Evolutionary conservation across 2,888 invertebrate genomes (phyloP).

Genomic region (Pyrocoelia pectoralis): DNA sequence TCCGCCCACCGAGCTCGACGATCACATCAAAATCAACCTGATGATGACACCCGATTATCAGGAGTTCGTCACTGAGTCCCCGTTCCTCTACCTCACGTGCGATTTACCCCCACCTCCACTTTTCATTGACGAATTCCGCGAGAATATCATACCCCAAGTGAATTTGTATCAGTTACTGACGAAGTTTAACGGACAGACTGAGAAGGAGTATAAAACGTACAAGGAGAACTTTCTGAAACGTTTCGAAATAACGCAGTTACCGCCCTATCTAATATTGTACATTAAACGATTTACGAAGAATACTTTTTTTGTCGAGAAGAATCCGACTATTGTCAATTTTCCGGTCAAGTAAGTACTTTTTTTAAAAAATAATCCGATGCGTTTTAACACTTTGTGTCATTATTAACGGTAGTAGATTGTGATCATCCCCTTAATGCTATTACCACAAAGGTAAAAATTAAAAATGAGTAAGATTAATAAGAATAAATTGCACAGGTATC

Average conservation of each 20-base stretch:
- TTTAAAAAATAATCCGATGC: too few species aligned
- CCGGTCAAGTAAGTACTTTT: constrained; percentile 89
- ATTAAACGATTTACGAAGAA: constrained; percentile 99
- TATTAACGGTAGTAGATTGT: too few species aligned
- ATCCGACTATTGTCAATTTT: constrained; percentile 99
- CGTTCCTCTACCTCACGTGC: constrained; percentile 96
- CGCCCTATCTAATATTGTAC: constrained; percentile 94
- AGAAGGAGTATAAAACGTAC: constrained; percentile 99
- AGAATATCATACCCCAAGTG: constrained; percentile 99
- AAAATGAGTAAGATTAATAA: too few species aligned
- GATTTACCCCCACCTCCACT: constrained; percentile 97
- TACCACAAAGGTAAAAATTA: too few species aligned
- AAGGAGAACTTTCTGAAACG: constrained; percentile 98
- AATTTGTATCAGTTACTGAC: constrained; percentile 92
- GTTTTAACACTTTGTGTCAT: too few species aligned
- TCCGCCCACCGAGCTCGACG: constrained; percentile 90
- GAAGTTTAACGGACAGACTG: constrained; percentile 95
- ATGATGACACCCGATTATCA: constrained; percentile 85
- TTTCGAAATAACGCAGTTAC: constrained; percentile 93
- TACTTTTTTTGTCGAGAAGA: constrained; percentile 98
- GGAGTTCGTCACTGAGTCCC: constrained; percentile 87
- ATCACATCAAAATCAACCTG: constrained; percentile 83
- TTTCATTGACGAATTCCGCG: constrained; percentile 96
- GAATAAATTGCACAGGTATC: too few species aligned
- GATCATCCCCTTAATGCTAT: too few species aligned